Base-by-base conservation (phyloP, 2,888 invertebrate species). In the Hemistola chrysoprasaria region DNA sequence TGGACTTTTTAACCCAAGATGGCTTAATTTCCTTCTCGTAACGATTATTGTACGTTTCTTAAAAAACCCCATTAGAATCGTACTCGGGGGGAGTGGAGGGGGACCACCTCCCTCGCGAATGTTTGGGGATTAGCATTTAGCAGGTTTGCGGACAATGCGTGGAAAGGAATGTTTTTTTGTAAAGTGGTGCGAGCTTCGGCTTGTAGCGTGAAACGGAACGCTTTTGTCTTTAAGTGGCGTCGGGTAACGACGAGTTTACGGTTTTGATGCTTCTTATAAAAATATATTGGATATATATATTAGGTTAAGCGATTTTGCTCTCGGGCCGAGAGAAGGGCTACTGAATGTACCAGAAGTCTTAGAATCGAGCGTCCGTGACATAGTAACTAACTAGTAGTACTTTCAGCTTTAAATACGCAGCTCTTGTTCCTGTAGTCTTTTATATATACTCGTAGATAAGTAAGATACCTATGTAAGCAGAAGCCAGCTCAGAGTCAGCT, bases 1-100 rank as follows among this genome's bases (percentile, higher is more conserved):
- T 76, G 76, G 76, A 79, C 78, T 78, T 80, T 84, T 84, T 79
- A 79, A 77, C 74, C 78, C 77, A 75, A 84, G 83, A 84, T 80
- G 84, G 77, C 84, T 84, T 82, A 80, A 85, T 85, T 84, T 82
- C 73, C 78, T 76, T 70, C 71, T 70, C 66, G 59, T 66, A 59
- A 62, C 71, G 66, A 76, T 72, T 71, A 72, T 74, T 73, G 57
- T 67, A 55, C 67, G 65, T 72, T 77, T 72, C 77, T 78, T 74
- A 55, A 69, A 75, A 78, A 78, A 73, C 72, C 72, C 76, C 74
- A 76, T 81, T 80, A 80, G 71, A 65, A 72, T 64, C 59, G 70
- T 57, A 65, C 58, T 56, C 56, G 50, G 62, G 51, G 53, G 55
- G 56, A 57, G 62, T 50, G 43, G 46, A 40, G 43, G 41, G 38